phyloP scores from a whole-genome alignment of 1,140 invertebrate species.

The Drosophila yakuba region DNA sequence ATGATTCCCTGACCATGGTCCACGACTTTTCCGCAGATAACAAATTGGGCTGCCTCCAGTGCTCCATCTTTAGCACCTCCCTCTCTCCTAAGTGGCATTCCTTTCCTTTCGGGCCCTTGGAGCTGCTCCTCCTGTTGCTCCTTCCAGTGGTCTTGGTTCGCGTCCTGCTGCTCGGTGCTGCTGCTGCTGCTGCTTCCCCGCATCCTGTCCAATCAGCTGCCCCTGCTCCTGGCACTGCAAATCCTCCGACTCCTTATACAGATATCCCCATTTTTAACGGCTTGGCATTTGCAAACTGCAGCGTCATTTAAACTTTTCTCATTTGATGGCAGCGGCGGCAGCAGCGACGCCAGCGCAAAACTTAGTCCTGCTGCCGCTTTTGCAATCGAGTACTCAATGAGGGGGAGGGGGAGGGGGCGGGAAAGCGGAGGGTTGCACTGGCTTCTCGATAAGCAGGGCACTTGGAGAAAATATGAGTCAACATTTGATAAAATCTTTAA shows the following conservation, averaged over 20 bases:
- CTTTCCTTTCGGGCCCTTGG: conserved; percentile 9
- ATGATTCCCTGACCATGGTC: conserved; percentile 58
- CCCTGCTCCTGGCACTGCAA: not conserved
- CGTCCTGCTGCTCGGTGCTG: conserved; percentile 7
- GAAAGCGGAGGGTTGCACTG: not conserved
- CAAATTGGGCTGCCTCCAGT: conserved; percentile 62
- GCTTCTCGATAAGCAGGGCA: conserved; percentile 44
- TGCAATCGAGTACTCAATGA: conserved; percentile 51
- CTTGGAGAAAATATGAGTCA: not conserved
- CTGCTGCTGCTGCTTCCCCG: not conserved
- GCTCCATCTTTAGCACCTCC: conserved; percentile 16
- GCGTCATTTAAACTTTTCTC: conserved; percentile 83
- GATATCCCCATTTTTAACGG: conserved; percentile 80
- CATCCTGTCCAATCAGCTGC: conserved; percentile 24
- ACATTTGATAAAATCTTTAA: no score
- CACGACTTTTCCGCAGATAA: conserved; percentile 57
- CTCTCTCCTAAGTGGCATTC: conserved; percentile 11
- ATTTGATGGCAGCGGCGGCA: conserved; percentile 71
- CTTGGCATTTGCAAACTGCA: conserved; percentile 82
- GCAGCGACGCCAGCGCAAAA: conserved; percentile 49
- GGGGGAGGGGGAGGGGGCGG: not conserved
- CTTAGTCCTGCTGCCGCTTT: conserved; percentile 49
- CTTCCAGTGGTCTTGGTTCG: not conserved
- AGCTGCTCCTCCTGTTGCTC: conserved; percentile 24
- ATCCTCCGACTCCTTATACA: conserved; percentile 23